Conservation (phyloP, 1,140 invertebrate genomes). For the Pseudobourletiella spinata region DNA sequence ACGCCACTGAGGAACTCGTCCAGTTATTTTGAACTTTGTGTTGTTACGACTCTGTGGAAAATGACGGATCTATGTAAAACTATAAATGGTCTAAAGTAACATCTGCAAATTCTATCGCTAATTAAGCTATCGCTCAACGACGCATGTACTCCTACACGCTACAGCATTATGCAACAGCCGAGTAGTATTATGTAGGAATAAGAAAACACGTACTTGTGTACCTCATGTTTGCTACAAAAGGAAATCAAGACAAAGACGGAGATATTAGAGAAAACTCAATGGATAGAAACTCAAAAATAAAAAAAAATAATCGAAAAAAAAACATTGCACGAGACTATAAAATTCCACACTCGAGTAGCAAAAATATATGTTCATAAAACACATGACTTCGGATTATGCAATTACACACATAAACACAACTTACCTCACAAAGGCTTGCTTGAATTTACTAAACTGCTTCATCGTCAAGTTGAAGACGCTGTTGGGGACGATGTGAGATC, state of each 20-base stretch:
- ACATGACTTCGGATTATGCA: background rate
- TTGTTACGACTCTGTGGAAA: background rate
- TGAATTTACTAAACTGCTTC: slow-evolving; percentile 19
- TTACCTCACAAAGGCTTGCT: slow-evolving; percentile 16
- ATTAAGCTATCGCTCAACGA: background rate
- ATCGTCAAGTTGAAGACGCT: background rate
- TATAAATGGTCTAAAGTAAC: background rate
- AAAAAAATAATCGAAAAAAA: background rate
- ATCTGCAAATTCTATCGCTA: background rate
- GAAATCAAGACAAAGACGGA: background rate
- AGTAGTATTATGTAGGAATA: background rate
- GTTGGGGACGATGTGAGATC: background rate
- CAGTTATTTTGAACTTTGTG: no score
- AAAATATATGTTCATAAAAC: background rate
- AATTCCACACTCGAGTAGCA: background rate
- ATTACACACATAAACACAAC: background rate
- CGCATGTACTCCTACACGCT: background rate
- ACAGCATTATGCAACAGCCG: background rate
- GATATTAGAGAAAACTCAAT: background rate
- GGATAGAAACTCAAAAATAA: background rate
- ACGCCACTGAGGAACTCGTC: background rate
- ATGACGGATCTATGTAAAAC: background rate
- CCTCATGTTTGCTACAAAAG: background rate
- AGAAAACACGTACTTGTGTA: background rate
- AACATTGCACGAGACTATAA: background rate